Evolutionary conservation across 2,888 invertebrate genomes (phyloP).

Genomic region (Ganaspis brasiliensis): DNA sequence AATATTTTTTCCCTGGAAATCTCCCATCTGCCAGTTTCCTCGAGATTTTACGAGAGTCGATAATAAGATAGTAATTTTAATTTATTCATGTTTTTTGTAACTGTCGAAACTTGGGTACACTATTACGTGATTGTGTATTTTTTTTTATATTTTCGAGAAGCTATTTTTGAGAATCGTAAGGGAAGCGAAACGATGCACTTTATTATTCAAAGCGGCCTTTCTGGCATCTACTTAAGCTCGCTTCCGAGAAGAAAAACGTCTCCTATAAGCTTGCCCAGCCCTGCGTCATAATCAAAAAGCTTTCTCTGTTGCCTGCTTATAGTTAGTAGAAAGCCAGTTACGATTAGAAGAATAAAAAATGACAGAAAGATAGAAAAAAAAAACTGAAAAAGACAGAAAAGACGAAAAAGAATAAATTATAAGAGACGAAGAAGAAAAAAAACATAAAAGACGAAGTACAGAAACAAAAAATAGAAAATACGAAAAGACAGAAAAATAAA

Average conservation of each 20-base stretch:
- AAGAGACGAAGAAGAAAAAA: constrained; percentile 51
- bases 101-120: constrained; percentile 10
- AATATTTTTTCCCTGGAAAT: not conserved
- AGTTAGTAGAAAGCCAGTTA: constrained; percentile 71
- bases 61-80: constrained; percentile 2
- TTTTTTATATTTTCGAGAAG: not conserved
- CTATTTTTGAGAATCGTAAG: constrained; percentile 8
- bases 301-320: constrained; percentile 58
- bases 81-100: not conserved
- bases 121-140: not conserved
- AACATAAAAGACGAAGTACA: no score
- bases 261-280: constrained; percentile 76
- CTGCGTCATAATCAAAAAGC: constrained; percentile 68
- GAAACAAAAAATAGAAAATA: no score
- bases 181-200: not conserved
- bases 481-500: no score
- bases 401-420: no score
- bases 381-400: constrained; percentile 40
- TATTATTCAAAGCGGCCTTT: constrained; percentile 35
- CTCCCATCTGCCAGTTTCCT: constrained; percentile 10
- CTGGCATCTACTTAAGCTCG: constrained; percentile 49
- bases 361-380: constrained; percentile 40
- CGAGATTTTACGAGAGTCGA: not conserved
- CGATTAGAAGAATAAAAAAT: constrained; percentile 57
- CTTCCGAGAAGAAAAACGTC: constrained; percentile 46